A percentile compares a stretch with the other conserved stretches of the same genome.
These are phyloP conservation scores for Chiloscyllium plagiosum DNA, from an alignment of 2,113 vertebrate species.

Conservation along the genomic window DNA sequence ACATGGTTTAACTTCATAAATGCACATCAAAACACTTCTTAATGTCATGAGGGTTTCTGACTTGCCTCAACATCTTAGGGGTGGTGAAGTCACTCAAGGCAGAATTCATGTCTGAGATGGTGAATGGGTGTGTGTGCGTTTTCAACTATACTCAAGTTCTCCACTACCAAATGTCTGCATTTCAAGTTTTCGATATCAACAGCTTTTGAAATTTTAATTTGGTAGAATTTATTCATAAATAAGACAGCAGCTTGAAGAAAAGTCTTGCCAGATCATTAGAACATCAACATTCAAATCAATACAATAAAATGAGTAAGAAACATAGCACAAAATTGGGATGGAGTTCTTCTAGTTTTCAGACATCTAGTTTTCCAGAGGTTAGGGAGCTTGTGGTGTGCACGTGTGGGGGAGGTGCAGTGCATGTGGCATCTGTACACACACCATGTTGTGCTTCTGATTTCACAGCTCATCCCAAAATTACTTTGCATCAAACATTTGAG, in stretches of 20 bases:
- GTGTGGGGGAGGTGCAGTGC: no score
- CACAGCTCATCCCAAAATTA: not conserved
- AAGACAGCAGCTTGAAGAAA: not conserved
- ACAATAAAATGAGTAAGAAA: not conserved
- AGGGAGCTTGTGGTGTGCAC: no score
- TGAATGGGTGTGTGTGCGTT: no score
- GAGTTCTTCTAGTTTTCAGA: not conserved
- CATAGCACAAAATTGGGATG: not conserved
- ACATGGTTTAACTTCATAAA: no score
- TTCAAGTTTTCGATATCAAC: not conserved
- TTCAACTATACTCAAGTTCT: no score
- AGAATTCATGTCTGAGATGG: no score
- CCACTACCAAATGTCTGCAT: not conserved
- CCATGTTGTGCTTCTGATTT: no score
- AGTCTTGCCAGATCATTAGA: not conserved
- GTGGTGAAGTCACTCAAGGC: no score
- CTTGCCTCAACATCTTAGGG: no score
- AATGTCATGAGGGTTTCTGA: no score
- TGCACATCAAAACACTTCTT: no score
- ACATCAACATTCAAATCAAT: not conserved
- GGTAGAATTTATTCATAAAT: not conserved
- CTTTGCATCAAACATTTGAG: not conserved
- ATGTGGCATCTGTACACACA: not conserved
- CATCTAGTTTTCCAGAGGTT: not conserved
- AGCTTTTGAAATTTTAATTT: not conserved